A percentile compares a stretch with the other conserved stretches of the same genome.
These are phyloP conservation scores for Chaetodon trifascialis DNA, from an alignment of 2,113 vertebrate genomes.

Conservation along the genomic window DNA sequence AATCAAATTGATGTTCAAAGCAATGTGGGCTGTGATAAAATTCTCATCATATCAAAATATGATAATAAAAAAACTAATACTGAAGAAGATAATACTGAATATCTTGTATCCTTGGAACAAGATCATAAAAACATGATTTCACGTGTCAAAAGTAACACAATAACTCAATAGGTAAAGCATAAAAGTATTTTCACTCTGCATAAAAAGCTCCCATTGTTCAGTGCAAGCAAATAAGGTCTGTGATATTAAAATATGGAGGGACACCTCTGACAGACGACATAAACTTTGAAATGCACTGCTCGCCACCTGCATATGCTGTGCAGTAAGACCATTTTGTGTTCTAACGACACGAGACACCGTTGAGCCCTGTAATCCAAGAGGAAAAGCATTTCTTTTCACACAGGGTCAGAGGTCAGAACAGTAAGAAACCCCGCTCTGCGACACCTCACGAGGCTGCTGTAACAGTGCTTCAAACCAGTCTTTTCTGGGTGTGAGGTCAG, in stretches of 20 bases:
- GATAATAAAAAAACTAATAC: no score
- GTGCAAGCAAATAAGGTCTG: not conserved
- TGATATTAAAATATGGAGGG: not conserved
- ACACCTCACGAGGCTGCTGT: not conserved
- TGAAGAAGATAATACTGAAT: not conserved
- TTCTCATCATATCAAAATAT: no score
- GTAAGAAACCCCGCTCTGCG: not conserved
- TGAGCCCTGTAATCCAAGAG: not conserved
- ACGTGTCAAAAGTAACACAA: not conserved
- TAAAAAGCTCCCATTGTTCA: conserved; percentile 3
- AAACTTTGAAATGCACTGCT: not conserved
- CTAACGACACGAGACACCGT: no score
- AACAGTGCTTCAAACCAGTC: not conserved
- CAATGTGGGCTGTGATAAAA: no score
- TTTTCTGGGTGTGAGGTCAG: not conserved
- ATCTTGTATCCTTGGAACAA: not conserved
- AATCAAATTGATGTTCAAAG: not conserved
- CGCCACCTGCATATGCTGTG: not conserved
- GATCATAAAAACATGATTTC: not conserved
- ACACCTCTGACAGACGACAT: conserved; percentile 4
- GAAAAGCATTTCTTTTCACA: not conserved
- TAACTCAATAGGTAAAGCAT: not conserved
- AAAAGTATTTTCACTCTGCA: not conserved
- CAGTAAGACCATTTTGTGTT: not conserved
- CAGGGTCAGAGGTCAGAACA: not conserved